Conservation (phyloP, 2,888 invertebrate species). For the Acanthacorydalis orientalis region DNA sequence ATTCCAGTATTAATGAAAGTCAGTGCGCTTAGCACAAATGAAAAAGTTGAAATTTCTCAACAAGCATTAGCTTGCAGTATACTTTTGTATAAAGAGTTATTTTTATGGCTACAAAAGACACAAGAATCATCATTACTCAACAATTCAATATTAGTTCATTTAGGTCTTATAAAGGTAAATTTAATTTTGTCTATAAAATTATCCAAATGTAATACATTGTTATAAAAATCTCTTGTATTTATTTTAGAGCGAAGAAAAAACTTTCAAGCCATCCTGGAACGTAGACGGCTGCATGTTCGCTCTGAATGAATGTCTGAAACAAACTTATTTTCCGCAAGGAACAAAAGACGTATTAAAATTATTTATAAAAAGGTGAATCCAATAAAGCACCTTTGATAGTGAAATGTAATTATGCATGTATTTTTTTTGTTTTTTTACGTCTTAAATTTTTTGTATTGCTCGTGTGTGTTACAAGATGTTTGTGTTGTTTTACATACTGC, state of each 20-base stretch:
- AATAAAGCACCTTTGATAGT: no score
- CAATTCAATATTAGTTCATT: slow-evolving; percentile 44
- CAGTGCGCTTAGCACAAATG: slow-evolving; percentile 33
- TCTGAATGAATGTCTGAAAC: slow-evolving; percentile 32
- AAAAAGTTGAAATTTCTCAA: slow-evolving; percentile 26
- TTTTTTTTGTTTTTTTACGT: no score
- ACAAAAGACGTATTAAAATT: slow-evolving; percentile 1
- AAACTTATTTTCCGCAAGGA: slow-evolving; percentile 34
- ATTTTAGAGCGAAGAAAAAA: slow-evolving; percentile 55
- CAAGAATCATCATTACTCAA: slow-evolving; percentile 36
- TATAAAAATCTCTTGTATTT: slow-evolving; percentile 13
- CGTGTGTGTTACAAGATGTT: no score
- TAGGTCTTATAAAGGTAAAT: slow-evolving; percentile 55
- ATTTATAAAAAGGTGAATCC: background rate
- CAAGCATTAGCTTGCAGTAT: slow-evolving; percentile 28
- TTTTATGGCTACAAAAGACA: slow-evolving; percentile 29
- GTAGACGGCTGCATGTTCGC: slow-evolving; percentile 41
- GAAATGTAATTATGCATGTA: no score
- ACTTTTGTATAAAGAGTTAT: slow-evolving; percentile 33
- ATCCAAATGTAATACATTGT: background rate
- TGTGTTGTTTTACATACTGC: no score
- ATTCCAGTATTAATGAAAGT: slow-evolving; percentile 33
- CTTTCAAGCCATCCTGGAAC: slow-evolving; percentile 40
- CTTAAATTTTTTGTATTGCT: no score
- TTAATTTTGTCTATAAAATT: background rate